phyloP scores from a whole-genome alignment of 2,888 invertebrate genomes.

The Eurytoma adleriae region DNA sequence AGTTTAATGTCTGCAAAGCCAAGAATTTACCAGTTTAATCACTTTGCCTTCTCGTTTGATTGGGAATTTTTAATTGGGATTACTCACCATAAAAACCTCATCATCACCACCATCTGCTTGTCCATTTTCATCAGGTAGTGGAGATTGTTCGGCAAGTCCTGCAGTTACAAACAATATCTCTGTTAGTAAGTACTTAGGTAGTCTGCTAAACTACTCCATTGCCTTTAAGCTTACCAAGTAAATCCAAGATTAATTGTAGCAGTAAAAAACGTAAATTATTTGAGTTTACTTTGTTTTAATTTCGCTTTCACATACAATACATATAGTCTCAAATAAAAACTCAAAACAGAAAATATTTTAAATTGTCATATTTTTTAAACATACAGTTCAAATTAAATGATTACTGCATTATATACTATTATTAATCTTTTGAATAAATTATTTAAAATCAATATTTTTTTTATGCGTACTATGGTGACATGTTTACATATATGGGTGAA shows the following conservation, averaged over 20 bases:
- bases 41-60: background rate
- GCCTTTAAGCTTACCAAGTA: conserved; percentile 53
- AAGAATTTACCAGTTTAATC: conserved; percentile 60
- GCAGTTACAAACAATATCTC: conserved; percentile 61
- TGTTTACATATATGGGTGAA: background rate
- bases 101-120: conserved; percentile 89
- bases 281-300: conserved; percentile 18
- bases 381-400: conserved; percentile 3
- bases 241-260: conserved; percentile 53
- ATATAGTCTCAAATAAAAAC: conserved; percentile 26
- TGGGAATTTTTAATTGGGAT: background rate
- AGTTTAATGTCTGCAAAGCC: conserved; percentile 86
- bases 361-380: background rate
- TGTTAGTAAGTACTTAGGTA: conserved; percentile 20
- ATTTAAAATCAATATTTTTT: conserved; percentile 1
- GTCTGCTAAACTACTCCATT: background rate
- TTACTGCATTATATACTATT: background rate
- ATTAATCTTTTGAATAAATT: background rate
- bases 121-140: conserved; percentile 82
- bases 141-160: conserved; percentile 86
- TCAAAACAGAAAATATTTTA: background rate
- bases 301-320: background rate
- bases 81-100: conserved; percentile 94
- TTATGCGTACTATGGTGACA: background rate
- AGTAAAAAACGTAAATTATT: conserved; percentile 47